phyloP scores from a whole-genome alignment of 2,797 vertebrate genomes.

The Tokudaia tokunoshimensis region DNA sequence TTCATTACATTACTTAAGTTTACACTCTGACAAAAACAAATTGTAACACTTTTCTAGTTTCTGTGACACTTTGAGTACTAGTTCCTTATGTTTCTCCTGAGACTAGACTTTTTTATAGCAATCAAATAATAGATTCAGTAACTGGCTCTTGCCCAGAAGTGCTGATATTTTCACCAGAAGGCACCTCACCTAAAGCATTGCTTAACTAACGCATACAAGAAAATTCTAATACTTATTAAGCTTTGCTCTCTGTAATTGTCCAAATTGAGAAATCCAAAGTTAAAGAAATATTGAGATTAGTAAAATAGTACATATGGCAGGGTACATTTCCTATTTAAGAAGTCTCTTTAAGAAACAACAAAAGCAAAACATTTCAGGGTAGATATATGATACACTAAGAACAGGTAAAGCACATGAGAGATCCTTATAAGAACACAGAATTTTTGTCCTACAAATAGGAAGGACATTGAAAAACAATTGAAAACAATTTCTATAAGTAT shows the following conservation, averaged over 20 bases:
- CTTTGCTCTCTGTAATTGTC: background rate
- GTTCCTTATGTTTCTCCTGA: background rate
- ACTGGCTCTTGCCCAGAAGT: background rate
- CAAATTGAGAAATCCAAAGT: background rate
- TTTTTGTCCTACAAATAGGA: background rate
- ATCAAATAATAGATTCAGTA: background rate
- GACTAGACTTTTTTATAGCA: background rate
- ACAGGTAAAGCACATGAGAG: background rate
- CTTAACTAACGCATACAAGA: background rate
- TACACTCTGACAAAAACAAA: background rate
- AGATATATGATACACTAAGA: background rate
- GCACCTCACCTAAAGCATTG: background rate
- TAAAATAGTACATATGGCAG: background rate
- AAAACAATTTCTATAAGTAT: background rate
- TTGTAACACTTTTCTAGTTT: background rate
- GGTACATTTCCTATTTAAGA: background rate
- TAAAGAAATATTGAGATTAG: background rate
- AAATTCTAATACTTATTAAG: background rate
- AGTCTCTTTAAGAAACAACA: background rate
- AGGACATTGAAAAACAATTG: background rate
- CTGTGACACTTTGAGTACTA: background rate
- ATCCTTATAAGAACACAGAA: background rate
- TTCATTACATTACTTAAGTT: background rate
- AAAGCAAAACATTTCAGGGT: background rate
- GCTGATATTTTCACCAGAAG: background rate